Evolutionary conservation across 2,888 invertebrate genomes (phyloP), one percentile per base, ranked within the genome.

Genomic region (Caenorhabditis sinica): DNA sequence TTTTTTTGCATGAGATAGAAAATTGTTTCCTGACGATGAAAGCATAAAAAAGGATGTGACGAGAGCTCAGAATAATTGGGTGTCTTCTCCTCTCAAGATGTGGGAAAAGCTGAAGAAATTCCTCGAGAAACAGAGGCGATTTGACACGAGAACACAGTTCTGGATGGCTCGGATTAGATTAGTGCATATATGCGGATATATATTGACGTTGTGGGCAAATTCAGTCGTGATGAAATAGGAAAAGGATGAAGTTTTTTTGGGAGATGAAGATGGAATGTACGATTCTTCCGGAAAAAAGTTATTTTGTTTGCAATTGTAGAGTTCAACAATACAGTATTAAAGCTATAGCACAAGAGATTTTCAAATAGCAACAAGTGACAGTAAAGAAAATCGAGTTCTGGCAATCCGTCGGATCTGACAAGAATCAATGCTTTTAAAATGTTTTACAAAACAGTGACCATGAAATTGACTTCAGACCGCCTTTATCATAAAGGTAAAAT

Each of bases 71-170:
- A 63, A 79, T 79, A 72, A 79, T 79, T 72, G 79, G 79, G 63
- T 79, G 79, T 71, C 71, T 72, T 77, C 23, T 56, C n/a, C 72
- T 79, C 58, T 33, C 17, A 30, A 74, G 40, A 40, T 63, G 73
- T 23, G 23, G 33, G 28, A 40, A 43, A 28, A 53, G 15, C 13
- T 11, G 2, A 13, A 11, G 40, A 40, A 40, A 11, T 2, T 40
- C 13, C 9, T 11, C 40, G 13, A 40, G 43, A 65, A 61, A 63
- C 63, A 63, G 40, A 63, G 63, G 63, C 63, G 53, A 63, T 74
- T 28, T 36, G 66, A 76, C 66, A 45, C 33, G 20, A 71, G 71
- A 77, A 77, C 77, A 77, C 77, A 63, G 77, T 77, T 77, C 77
- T 77, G 23, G 30, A 43, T 25, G n/a, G 13, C 30, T 66, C 58